Conservation (phyloP, 2,797 vertebrate species). For the Uromys caudimaculatus region DNA sequence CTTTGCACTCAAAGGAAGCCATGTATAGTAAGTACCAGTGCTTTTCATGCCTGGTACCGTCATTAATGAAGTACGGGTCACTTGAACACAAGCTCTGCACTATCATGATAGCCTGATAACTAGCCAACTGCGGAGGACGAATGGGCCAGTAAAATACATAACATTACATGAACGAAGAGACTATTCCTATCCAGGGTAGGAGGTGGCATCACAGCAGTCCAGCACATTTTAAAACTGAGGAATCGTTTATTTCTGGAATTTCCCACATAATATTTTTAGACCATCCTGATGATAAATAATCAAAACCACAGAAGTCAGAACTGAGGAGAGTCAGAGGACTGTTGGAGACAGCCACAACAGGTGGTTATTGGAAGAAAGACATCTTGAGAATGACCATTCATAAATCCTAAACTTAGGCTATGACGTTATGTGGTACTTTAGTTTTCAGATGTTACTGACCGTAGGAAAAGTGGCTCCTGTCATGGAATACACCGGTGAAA, state of each 20-base stretch:
- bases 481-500: neutral
- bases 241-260: neutral
- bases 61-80: neutral
- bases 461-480: neutral
- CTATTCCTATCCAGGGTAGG: too few relatives aligned
- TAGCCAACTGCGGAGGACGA: neutral
- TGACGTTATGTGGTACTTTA: neutral
- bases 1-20: neutral
- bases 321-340: neutral
- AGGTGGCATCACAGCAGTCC: too few relatives aligned
- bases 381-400: neutral
- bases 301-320: neutral
- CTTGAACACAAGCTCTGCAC: neutral
- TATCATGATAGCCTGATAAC: neutral
- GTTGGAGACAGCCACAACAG: neutral
- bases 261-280: neutral
- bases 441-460: conserved; percentile 18
- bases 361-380: neutral
- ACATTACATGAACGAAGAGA: neutral
- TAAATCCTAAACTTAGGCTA: neutral
- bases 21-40: too few relatives aligned
- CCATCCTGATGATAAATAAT: neutral
- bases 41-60: neutral
- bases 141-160: neutral
- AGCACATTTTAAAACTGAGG: neutral